Conservation (phyloP, 1,140 invertebrate species). For the Drosophila elegans region DNA sequence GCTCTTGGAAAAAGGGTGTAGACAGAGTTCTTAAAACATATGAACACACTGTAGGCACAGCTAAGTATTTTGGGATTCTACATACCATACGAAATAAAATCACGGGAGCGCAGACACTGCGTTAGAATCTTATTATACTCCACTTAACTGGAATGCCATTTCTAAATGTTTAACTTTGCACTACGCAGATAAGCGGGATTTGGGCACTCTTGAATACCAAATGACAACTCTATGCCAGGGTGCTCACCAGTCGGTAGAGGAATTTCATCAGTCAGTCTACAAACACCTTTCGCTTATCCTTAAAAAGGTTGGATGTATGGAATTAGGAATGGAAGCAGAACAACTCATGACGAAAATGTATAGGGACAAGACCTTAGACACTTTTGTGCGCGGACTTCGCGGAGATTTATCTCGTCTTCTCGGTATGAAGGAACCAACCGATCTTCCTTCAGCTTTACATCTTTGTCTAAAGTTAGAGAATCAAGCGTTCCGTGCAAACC, state of each 20-base stretch:
- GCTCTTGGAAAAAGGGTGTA: too few species aligned
- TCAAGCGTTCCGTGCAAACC: background rate
- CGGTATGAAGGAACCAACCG: constrained; percentile 22
- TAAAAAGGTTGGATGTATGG: constrained; percentile 22
- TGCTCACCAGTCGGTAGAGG: constrained; percentile 20
- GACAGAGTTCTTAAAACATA: too few species aligned
- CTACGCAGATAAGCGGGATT: constrained; percentile 39
- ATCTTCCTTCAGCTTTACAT: constrained; percentile 35
- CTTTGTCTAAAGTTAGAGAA: too few species aligned
- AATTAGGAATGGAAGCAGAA: constrained; percentile 17
- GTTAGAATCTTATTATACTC: constrained; percentile 36
- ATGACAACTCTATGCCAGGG: constrained; percentile 9
- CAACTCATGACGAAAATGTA: constrained; percentile 23
- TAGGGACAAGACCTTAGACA: constrained; percentile 31
- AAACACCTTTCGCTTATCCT: constrained; percentile 36
- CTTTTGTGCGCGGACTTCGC: constrained; percentile 22
- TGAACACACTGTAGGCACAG: too few species aligned
- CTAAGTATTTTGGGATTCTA: constrained; percentile 45
- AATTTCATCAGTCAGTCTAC: constrained; percentile 44
- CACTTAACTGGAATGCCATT: constrained; percentile 40
- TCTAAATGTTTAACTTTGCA: constrained; percentile 27
- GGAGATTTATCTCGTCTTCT: background rate
- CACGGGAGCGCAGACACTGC: constrained; percentile 22
- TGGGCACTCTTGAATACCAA: constrained; percentile 40
- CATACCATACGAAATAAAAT: constrained; percentile 40